Evolutionary conservation across 2,113 vertebrate species (phyloP).

Genomic region (Microcebus tavaratra): DNA sequence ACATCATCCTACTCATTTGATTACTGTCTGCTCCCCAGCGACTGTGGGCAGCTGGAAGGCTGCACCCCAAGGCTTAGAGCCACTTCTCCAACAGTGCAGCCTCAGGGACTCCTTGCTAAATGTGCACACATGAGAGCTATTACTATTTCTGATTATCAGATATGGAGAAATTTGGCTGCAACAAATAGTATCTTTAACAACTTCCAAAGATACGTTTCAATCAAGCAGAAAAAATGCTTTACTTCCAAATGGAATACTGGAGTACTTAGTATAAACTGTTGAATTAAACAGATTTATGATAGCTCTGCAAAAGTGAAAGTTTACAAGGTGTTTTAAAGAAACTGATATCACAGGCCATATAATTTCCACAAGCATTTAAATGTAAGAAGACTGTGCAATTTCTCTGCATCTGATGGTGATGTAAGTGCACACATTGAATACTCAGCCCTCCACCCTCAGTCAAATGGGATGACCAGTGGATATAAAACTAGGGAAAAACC

Average conservation of each 20-base stretch:
- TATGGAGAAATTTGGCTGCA: constrained; percentile 17
- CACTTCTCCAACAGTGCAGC: background rate
- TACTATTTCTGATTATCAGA: constrained; percentile 12
- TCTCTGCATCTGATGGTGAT: constrained; percentile 70
- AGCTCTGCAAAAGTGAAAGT: constrained; percentile 74
- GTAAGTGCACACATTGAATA: constrained; percentile 56
- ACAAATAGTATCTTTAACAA: constrained; percentile 37
- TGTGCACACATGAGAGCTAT: background rate
- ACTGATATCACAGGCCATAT: constrained; percentile 77
- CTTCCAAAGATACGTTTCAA: constrained; percentile 56
- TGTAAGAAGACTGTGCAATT: constrained; percentile 58
- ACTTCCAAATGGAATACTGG: constrained; percentile 30
- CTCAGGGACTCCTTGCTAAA: background rate
- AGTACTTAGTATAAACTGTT: constrained; percentile 54
- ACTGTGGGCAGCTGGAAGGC: background rate
- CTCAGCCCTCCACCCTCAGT: constrained; percentile 61
- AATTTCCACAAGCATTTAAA: constrained; percentile 73
- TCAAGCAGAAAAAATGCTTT: constrained; percentile 23
- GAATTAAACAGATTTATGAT: constrained; percentile 74
- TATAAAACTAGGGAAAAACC: constrained; percentile 68
- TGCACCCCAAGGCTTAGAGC: background rate
- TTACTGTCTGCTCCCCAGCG: background rate
- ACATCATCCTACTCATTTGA: background rate
- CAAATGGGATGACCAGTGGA: constrained; percentile 49
- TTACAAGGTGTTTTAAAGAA: constrained; percentile 81